phyloP scores from a whole-genome alignment of 1,140 invertebrate genomes.

The Teleopsis dalmanni region DNA sequence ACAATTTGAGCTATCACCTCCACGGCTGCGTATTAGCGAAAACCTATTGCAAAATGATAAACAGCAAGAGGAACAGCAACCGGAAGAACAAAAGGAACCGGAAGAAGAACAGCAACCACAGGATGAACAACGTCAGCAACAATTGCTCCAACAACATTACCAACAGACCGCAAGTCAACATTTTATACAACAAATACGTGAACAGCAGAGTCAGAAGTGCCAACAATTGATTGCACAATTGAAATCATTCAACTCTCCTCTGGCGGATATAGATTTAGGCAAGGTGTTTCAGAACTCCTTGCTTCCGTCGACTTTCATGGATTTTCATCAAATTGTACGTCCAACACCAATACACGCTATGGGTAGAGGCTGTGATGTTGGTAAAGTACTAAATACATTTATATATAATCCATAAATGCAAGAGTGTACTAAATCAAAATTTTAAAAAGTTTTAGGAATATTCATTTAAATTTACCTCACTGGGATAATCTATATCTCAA shows the following conservation, averaged over 20 bases:
- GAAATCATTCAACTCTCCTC: too few species aligned
- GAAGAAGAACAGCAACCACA: neutral
- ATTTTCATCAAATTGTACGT: slow-evolving; percentile 35
- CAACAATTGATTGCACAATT: too few species aligned
- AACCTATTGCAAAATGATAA: neutral
- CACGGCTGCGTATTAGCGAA: neutral
- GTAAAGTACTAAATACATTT: too few species aligned
- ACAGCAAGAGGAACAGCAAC: neutral
- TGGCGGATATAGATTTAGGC: too few species aligned
- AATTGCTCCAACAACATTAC: neutral
- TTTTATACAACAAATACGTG: neutral
- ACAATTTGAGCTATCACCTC: neutral
- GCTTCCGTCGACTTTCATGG: slow-evolving; percentile 19
- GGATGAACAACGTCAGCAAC: neutral
- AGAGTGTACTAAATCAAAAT: too few species aligned
- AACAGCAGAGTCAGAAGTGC: too few species aligned
- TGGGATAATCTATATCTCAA: too few species aligned
- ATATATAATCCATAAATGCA: too few species aligned
- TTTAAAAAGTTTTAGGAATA: too few species aligned
- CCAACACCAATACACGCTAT: slow-evolving; percentile 29
- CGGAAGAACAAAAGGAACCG: neutral
- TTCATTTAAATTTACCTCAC: too few species aligned
- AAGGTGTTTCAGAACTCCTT: too few species aligned
- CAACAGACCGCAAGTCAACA: neutral
- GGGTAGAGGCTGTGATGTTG: slow-evolving; percentile 18